Evolutionary conservation across 1,140 invertebrate species (phyloP), one percentile per base, ranked within the genome.

Genomic region (Rhynchophorus ferrugineus): DNA sequence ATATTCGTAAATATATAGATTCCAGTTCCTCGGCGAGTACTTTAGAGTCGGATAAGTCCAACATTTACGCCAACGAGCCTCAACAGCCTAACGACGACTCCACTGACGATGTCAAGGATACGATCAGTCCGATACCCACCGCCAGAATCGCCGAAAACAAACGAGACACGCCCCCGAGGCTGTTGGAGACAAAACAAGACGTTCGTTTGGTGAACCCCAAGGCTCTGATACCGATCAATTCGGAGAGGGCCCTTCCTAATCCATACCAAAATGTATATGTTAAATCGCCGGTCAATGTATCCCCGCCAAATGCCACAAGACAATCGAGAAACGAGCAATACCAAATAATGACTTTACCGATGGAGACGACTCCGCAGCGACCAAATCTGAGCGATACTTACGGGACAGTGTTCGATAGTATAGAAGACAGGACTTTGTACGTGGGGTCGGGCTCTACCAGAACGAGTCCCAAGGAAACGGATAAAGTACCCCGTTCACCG

Each of bases 11-110:
- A 54, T 68, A 61, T 38, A 64, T 68, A 17, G 66, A 68, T 44
- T 63, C 66, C 9, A 69, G 65, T 50, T 65, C 65, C 14, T 67
- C 66, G 3, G 57, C 61, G 3, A 69, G 64, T 54, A 66, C 63
- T 0, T 42, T 65, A 14, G 64, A 64, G 8, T 54, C 60, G n/a
- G 58, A 64, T 3, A 59, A 48, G 33, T 50, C 39, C 14, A 57
- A 58, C 54, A 46, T 57, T n/a, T 60, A 61, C 35, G 36, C 57
- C 18, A 64, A 61, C 17, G 52, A 54, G 42, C 16, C 21, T 21
- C 8, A 20, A 6, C 17, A 24, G 20, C 13, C 36, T 6, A 48
- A 48, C 13, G 34, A 38, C n/a, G 16, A 37, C 22, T 11, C 35
- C 46, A 37, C 38, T 16, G 44, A 46, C 7, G 22, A 54, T 1